phyloP scores from a whole-genome alignment of 92 coral and sea anemone genomes.

The Bergia sp. region DNA sequence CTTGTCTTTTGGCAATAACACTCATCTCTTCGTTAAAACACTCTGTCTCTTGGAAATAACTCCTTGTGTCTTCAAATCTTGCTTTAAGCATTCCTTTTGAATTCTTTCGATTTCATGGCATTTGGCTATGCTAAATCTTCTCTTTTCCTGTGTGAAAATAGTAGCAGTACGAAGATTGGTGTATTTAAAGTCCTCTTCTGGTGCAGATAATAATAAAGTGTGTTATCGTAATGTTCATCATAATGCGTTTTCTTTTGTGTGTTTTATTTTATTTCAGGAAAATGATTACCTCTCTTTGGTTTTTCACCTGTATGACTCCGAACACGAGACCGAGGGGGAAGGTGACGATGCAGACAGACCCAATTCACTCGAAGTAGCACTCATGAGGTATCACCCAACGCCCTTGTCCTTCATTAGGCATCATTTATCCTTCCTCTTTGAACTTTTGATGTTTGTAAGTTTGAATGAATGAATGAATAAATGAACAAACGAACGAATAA shows the following conservation, averaged over 20 bases:
- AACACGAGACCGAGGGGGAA: constrained; percentile 77
- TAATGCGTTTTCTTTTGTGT: not conserved
- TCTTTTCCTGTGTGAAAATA: too few relatives aligned
- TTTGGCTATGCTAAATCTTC: too few relatives aligned
- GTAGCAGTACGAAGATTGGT: too few relatives aligned
- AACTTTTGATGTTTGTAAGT: not conserved
- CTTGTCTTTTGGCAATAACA: too few relatives aligned
- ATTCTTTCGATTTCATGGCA: too few relatives aligned
- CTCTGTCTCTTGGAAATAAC: too few relatives aligned
- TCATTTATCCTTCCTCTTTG: not conserved
- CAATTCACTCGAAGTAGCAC: constrained; percentile 76
- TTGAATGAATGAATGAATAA: not conserved
- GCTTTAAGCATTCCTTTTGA: too few relatives aligned
- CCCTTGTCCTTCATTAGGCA: not conserved
- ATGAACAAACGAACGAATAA: too few relatives aligned
- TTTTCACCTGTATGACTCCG: constrained; percentile 93
- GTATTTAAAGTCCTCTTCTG: not conserved
- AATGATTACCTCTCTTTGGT: constrained; percentile 91
- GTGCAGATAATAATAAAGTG: not conserved
- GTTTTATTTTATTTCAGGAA: constrained; percentile 60
- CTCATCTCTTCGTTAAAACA: too few relatives aligned
- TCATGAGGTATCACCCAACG: constrained; percentile 61
- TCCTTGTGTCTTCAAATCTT: too few relatives aligned
- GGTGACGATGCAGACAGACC: constrained; percentile 80
- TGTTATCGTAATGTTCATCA: not conserved